Base-by-base conservation (phyloP, 2,797 vertebrate genomes). In the Emydoidea blandingii region DNA sequence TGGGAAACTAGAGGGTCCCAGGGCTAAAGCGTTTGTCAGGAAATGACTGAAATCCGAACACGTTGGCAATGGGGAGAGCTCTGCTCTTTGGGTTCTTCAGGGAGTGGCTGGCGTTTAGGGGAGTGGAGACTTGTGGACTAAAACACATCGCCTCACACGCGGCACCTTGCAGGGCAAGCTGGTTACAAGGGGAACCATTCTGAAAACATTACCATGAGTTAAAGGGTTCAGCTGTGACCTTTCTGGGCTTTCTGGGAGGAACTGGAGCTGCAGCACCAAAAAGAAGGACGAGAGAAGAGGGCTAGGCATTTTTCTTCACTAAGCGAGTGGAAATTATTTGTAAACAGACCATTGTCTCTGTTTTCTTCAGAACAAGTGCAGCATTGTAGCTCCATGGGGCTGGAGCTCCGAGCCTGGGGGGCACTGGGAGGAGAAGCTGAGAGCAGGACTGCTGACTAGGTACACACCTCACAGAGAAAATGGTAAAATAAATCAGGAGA, bases 401-500 rank as follows among this genome's bases (percentile, higher is more conserved):
- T 3, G 2, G 56, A 62, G 81, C 41, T 34, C 37, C 1, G 41
- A 31, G 54, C 54, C 25, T 10, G 62, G 0, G 0, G 41, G 54
- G 54, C 15, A 3, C 53, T 29, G 34, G 37, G 59, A 76, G 65
- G 49, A 68, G 89, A 49, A 49, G 54, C 59, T 14, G 18, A 31
- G 76, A 52, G 44, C 23, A 49, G 79, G 76, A 47, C 95, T 91
- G 97, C 97, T 98, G 97, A 98, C 96, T 97, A 89, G 87, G 96
- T 97, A 95, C 90, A 96, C 97, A 3, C 37, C 79, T 79, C 54
- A 6, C 53, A 96, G 98, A 98, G 98, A 97, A 98, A 98, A 98
- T 96, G 96, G 97, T 96, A 86, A 98, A 98, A 98, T 98, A 98
- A 98, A 98, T 98, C 97, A 98, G 96, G 97, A 97, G 97, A 96